Conservation (phyloP, 2,797 vertebrate species). For the Anguilla obscura region DNA sequence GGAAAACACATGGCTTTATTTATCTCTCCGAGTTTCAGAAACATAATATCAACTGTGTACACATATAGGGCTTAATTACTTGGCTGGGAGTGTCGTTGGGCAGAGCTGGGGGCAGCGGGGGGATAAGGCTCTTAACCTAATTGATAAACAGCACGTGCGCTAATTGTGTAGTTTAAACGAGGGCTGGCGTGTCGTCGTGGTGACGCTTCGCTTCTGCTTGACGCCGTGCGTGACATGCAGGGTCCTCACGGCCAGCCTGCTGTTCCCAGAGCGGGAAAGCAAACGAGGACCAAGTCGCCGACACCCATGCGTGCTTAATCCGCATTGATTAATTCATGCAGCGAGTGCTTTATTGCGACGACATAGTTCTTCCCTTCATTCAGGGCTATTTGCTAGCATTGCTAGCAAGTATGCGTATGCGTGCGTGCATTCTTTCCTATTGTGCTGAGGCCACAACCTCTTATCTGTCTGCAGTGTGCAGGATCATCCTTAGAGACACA, state of each 20-base stretch:
- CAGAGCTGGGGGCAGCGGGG: background rate
- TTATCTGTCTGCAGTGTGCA: slow-evolving; percentile 1
- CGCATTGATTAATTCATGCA: background rate
- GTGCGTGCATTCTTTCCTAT: background rate
- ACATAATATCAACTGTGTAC: background rate
- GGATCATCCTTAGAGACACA: background rate
- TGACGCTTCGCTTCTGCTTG: background rate
- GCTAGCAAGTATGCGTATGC: background rate
- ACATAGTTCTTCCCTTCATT: background rate
- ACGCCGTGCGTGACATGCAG: background rate
- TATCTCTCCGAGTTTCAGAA: background rate
- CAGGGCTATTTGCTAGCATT: background rate
- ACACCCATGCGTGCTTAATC: background rate
- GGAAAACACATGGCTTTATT: background rate
- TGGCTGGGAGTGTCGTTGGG: background rate
- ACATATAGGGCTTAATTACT: background rate
- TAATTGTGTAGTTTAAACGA: background rate
- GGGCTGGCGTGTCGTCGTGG: background rate
- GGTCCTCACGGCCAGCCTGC: background rate
- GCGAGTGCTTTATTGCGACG: background rate
- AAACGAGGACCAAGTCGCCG: background rate
- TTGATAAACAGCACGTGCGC: background rate
- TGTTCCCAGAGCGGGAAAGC: background rate
- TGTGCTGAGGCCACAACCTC: background rate
- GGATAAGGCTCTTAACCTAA: background rate